These are phyloP conservation scores for Damaliscus lunatus DNA, from an alignment of 2,113 vertebrate species.

Conservation along the genomic window DNA sequence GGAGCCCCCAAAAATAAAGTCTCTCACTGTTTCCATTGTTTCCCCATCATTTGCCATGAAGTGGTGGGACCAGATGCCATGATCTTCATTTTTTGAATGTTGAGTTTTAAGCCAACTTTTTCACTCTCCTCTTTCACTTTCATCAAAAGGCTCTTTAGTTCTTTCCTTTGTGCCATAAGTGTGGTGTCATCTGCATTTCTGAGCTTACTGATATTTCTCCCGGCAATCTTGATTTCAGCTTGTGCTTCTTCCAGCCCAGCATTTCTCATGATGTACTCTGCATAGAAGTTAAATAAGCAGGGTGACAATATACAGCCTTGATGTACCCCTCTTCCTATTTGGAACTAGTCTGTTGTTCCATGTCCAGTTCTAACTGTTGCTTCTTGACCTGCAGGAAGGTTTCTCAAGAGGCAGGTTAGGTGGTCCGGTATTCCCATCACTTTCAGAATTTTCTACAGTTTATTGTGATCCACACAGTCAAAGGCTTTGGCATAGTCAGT, in stretches of 20 bases:
- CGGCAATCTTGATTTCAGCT: accelerated
- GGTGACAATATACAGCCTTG: background rate
- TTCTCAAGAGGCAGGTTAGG: background rate
- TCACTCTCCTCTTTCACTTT: background rate
- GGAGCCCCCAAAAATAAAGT: accelerated
- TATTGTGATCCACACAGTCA: background rate
- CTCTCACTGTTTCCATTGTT: background rate
- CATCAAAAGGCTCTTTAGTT: background rate
- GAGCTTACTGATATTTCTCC: background rate
- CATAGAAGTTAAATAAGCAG: background rate
- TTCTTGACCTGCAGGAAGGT: background rate
- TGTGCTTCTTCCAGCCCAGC: background rate
- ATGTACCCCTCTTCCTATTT: background rate
- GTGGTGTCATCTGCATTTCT: background rate
- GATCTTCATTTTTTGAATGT: background rate
- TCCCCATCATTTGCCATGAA: background rate
- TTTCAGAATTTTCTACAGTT: background rate
- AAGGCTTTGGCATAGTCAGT: background rate
- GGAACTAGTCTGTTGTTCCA: background rate
- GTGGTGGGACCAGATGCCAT: background rate
- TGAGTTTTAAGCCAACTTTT: background rate
- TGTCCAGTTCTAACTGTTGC: background rate
- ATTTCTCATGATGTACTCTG: background rate
- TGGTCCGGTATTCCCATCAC: background rate
- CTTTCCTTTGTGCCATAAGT: background rate